Evolutionary conservation across 2,113 vertebrate species (phyloP), one percentile per base, ranked within the genome.

Genomic region (Nothoprocta pentlandii): DNA sequence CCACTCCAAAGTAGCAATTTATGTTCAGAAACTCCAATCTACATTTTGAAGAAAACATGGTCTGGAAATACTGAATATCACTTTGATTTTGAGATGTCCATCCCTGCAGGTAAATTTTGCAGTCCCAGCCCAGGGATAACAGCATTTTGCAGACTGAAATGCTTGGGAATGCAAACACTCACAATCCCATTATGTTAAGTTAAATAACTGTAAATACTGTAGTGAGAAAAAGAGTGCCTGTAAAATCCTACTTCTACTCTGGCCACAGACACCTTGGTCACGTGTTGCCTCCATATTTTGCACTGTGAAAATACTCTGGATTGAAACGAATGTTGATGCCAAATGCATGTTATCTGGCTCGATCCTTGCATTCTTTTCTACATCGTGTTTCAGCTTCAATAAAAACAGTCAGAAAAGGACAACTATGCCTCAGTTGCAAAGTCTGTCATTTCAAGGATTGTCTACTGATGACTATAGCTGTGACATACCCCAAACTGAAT

Each of bases 401-500:
- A 42, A 81, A 59, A 53, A 49, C 16, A 62, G 41, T n/a, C 28
- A 16, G 34, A 11, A 92, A 73, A 41, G 39, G 26, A 41, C 22
- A 71, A 75, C 17, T 15, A 28, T 9, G 6, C 34, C 87, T 87
- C 51, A 19, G 9, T 68, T 89, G 68, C 28, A 82, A 80, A 66
- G 81, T 20, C 66, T 47, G 1, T 23, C 21, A 8, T 47, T 87
- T 79, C 66, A 47, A 19, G 22, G 69, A n/a, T 1, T 47, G 56
- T 42, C 16, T 41, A 28, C 4, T 1, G 2, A 32, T 19, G 23
- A 28, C 4, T 79, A 66, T 9, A 89, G 63, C 63, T 82, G 44
- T 34, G 70, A 70, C 10, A 73, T 2, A 1, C 44, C 69, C 25
- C 34, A 73, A 76, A 23, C 3, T 0, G 0, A 76, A 91, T 44